Base-by-base conservation (phyloP, 2,888 invertebrate species). In the Synanthedon vespiformis region DNA sequence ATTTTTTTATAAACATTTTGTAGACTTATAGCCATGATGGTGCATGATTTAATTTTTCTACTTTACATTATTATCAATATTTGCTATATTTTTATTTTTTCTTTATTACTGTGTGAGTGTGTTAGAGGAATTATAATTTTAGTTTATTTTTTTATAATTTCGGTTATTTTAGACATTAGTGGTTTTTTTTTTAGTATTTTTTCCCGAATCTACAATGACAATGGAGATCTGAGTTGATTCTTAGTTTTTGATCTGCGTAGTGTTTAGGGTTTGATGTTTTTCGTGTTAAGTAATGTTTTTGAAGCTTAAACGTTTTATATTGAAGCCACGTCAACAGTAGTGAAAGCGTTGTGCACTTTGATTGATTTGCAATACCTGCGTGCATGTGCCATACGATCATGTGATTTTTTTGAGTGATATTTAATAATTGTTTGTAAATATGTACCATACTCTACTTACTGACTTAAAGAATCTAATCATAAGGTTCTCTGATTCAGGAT, bases 211-310 rank as follows among this genome's bases (percentile, higher is more conserved):
- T 86, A 44, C 44, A 44, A 84, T 89, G 89, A 88, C 89, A 88
- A 86, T 89, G 86, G 75, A 90, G 90, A 90, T 90, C 89, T 90
- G 89, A 88, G 74, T 68, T 69, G 61, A 67, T 55, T 75, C 68
- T 74, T 72, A 70, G 71, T 64, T 65, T 68, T 76, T 76, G 84
- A 86, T 87, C 84, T 82, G 80, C 72, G 76, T 82, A 83, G 78
- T 68, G 58, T 74, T 60, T 77, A 76, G 70, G 70, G 68, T 75
- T 72, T 77, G 58, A 72, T 67, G 72, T 77, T 76, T 73, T 65
- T 68, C 74, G 78, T 77, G 73, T 77, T 81, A 80, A 83, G 81
- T 84, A 85, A 72, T 69, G 70, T 63, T 65, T 64, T 65, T 67
- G 61, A 63, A 62, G 64, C 69, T 58, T 59, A 63, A 58, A 58